A percentile compares a stretch with the other conserved stretches of the same genome.
phyloP scores from a whole-genome alignment of 2,888 invertebrate genomes.

The Orthonychiurus folsomi region DNA sequence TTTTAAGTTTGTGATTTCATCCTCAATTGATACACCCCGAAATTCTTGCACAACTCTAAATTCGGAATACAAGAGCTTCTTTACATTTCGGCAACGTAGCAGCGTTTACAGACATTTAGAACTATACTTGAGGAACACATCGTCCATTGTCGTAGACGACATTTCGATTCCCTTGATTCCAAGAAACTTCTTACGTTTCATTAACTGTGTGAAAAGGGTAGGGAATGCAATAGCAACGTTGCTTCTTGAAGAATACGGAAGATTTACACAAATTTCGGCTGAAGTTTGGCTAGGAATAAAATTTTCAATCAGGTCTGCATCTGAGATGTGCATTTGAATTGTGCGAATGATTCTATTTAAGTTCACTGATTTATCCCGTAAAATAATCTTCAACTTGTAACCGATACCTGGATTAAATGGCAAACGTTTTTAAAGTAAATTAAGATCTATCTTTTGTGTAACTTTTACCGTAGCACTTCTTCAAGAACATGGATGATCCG shows the following conservation, averaged over 20 bases:
- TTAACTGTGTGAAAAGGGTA: conserved; percentile 50
- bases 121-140: conserved; percentile 78
- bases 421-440: not conserved
- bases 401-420: conserved; percentile 13
- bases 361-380: not conserved
- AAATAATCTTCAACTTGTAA: conserved; percentile 16
- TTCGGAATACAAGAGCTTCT: not conserved
- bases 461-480: conserved; percentile 49
- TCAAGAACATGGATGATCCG: conserved; percentile 74
- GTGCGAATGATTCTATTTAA: conserved; percentile 37
- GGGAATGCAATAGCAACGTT: conserved; percentile 44
- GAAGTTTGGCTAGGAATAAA: not conserved
- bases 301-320: conserved; percentile 40
- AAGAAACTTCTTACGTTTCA: conserved; percentile 48
- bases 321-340: conserved; percentile 45
- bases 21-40: not conserved
- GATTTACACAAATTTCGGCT: not conserved
- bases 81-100: not conserved
- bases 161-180: conserved; percentile 68
- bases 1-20: not conserved
- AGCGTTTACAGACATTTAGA: no score
- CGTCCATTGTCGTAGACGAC: conserved; percentile 80
- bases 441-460: not conserved
- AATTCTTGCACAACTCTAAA: not conserved
- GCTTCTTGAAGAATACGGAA: not conserved